A percentile compares a stretch with the other conserved stretches of the same genome.
phyloP scores from a whole-genome alignment of 2,113 vertebrate genomes.

The Hippopotamus amphibius region DNA sequence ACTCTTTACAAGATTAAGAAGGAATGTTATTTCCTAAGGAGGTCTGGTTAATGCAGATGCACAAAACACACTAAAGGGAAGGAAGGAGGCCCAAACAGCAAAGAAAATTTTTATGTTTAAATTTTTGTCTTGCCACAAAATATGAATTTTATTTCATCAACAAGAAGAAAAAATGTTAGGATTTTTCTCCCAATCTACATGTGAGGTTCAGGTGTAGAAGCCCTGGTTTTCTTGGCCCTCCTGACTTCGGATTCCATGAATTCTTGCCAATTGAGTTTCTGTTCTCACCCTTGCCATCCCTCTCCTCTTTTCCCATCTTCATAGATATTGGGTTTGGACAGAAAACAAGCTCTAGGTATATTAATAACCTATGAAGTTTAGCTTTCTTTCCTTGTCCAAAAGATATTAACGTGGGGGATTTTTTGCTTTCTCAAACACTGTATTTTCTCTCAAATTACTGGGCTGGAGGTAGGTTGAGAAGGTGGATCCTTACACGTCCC shows the following conservation, averaged over 20 bases:
- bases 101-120: background rate
- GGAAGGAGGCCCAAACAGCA: background rate
- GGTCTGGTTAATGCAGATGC: background rate
- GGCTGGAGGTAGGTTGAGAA: background rate
- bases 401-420: background rate
- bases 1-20: background rate
- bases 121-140: background rate
- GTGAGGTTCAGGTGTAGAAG: background rate
- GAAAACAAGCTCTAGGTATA: background rate
- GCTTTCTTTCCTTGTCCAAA: background rate
- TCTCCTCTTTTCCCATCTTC: background rate
- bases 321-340: background rate
- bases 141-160: background rate
- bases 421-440: background rate
- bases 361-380: background rate
- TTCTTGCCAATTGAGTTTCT: background rate
- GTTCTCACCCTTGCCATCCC: background rate
- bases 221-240: background rate
- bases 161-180: background rate
- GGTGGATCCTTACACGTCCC: background rate
- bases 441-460: slow-evolving; percentile 43
- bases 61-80: background rate
- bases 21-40: background rate
- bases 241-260: background rate
- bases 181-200: background rate